phyloP scores from a whole-genome alignment of 2,888 invertebrate genomes.

The Protodeltote pygarga region DNA sequence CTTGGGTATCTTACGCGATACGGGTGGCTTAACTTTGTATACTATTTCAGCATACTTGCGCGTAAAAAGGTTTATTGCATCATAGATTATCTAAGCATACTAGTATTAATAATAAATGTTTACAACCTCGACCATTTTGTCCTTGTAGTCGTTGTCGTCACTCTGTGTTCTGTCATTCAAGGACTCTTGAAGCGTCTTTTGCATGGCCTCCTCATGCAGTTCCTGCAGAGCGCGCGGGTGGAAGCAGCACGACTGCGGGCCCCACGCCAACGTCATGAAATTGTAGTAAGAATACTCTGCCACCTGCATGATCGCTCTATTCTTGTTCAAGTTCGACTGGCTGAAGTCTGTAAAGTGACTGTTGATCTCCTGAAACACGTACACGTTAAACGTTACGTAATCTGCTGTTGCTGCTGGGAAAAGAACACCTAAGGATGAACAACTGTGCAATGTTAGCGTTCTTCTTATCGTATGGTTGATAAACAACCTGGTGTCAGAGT shows the following conservation, averaged over 20 bases:
- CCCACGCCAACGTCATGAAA: slow-evolving; percentile 34
- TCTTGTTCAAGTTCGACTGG: slow-evolving; percentile 39
- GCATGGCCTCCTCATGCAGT: slow-evolving; percentile 20
- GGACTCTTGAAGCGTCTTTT: slow-evolving; percentile 22
- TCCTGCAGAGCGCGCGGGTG: slow-evolving; percentile 28
- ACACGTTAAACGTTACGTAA: neutral
- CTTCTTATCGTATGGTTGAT: too few species aligned
- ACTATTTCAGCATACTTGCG: too few species aligned
- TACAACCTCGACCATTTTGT: slow-evolving; percentile 9
- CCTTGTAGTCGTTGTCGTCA: slow-evolving; percentile 26
- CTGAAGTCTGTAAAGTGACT: slow-evolving; percentile 25
- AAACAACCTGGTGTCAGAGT: too few species aligned
- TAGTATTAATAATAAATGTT: too few species aligned
- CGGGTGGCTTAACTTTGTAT: too few species aligned
- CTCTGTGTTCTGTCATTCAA: slow-evolving; percentile 12
- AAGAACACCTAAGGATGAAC: too few species aligned
- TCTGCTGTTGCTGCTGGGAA: too few species aligned
- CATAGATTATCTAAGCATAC: too few species aligned
- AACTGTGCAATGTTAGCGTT: too few species aligned
- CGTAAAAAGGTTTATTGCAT: too few species aligned
- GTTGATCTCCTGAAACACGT: slow-evolving; percentile 35
- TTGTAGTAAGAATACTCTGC: slow-evolving; percentile 43
- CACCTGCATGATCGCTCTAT: slow-evolving; percentile 36
- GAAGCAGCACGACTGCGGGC: slow-evolving; percentile 34
- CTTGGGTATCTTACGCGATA: too few species aligned